Percentiles rank a stretch among this genome's conserved stretches.
These are phyloP conservation scores for Cistogaster globosa DNA, from an alignment of 2,888 invertebrate species.

Conservation along the genomic window DNA sequence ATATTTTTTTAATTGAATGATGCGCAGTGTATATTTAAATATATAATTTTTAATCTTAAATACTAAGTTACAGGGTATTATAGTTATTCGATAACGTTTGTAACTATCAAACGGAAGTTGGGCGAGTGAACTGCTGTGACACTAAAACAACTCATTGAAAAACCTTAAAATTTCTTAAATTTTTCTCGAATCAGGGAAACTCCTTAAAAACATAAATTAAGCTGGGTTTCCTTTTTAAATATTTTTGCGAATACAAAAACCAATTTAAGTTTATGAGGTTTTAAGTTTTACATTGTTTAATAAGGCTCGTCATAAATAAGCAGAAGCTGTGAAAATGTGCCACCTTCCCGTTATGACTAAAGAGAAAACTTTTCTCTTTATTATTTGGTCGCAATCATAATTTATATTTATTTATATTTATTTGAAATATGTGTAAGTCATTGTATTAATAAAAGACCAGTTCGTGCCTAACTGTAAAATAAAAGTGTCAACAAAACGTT, in stretches of 20 bases:
- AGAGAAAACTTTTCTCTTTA: not conserved
- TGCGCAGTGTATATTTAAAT: not conserved
- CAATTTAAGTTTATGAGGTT: not conserved
- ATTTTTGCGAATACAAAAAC: not conserved
- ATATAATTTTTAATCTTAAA: slow-evolving; percentile 19
- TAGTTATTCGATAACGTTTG: slow-evolving; percentile 43
- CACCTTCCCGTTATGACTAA: not conserved
- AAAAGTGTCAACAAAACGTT: not conserved
- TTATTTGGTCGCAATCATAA: not conserved
- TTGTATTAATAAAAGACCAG: not conserved
- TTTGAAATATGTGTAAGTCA: too few relatives aligned
- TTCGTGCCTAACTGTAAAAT: not conserved
- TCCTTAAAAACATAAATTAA: not conserved
- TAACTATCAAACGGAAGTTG: slow-evolving; percentile 34
- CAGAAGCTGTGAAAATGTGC: not conserved
- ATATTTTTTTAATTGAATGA: too few relatives aligned
- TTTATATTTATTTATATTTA: not conserved
- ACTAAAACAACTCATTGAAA: slow-evolving; percentile 1
- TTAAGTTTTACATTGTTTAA: not conserved
- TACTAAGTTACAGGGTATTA: slow-evolving; percentile 37
- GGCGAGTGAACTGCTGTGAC: slow-evolving; percentile 16
- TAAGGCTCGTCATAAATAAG: not conserved
- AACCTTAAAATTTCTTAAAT: not conserved
- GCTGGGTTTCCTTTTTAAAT: not conserved
- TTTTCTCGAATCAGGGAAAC: not conserved